Base-by-base conservation (phyloP, 2,888 invertebrate species). In the Salpingus planirostris region DNA sequence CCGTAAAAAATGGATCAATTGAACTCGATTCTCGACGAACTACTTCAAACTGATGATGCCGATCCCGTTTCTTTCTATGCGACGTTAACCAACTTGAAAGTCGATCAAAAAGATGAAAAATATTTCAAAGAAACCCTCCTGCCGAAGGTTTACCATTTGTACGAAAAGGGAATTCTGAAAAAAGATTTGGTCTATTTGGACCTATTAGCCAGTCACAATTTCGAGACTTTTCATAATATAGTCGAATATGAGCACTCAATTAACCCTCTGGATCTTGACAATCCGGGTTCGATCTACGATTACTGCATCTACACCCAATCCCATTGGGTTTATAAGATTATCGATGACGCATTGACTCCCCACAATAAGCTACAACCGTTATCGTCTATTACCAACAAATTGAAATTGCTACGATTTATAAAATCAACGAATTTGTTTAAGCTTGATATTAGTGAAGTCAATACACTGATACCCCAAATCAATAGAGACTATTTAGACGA, bases 261-360 rank as follows among this genome's bases (percentile, higher is more conserved):
- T 15, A 45, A 53, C 14, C 43, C 43, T 18, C 37, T 60, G 10
- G 44, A 55, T 37, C 25, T 60, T 18, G 39, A 42, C 21, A 49
- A 57, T 42, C 46, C 58, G 13, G 41, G 43, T 14, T 50, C 54
- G 3, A 36, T 62, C 14, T 62, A 52, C 44, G 50, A 57, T 42
- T 59, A 54, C 44, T 54, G 54, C 28, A 43, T 57, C 34, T 56
- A 52, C 37, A 53, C 52, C 31, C 52, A 52, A 10, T 35, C 47
- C 18, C 61, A 64, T 44, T 65, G 65, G 65, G 43, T 65, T 33
- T 37, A 50, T 29, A 46, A 57, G 30, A 33, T 59, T 22, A 36
- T 63, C 14, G 43, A 49, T 15, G 46, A 50, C n/a, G n/a, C n/a
- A n/a, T n/a, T n/a, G n/a, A n/a, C n/a, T n/a, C n/a, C n/a, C n/a